phyloP scores from a whole-genome alignment of 37 sponge, comb jelly and placozoan genomes.

The Spongia lamella region DNA sequence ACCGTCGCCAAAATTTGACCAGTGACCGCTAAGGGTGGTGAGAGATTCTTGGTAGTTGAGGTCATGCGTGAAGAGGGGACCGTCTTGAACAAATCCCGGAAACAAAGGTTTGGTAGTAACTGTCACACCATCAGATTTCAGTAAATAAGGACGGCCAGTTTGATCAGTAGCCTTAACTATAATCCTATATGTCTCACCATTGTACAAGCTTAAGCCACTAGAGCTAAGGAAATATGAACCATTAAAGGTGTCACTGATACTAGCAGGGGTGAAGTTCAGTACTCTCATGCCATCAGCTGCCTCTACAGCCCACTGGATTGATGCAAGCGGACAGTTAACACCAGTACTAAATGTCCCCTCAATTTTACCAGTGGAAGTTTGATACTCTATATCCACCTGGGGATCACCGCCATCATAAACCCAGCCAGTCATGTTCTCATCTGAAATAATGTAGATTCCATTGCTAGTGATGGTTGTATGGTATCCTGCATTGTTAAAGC shows the following conservation, averaged over 20 bases:
- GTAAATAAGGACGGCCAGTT: slow-evolving; percentile 37
- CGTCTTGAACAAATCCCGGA: slow-evolving; percentile 70
- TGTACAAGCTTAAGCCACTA: slow-evolving; percentile 48
- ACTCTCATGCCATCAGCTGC: slow-evolving; percentile 54
- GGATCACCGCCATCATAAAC: slow-evolving; percentile 64
- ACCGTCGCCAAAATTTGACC: slow-evolving; percentile 72
- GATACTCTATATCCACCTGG: slow-evolving; percentile 55
- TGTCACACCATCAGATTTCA: slow-evolving; percentile 49
- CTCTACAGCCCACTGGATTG: slow-evolving; percentile 60
- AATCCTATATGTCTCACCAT: slow-evolving; percentile 70
- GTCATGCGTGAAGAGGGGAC: slow-evolving; percentile 53
- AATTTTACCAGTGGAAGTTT: slow-evolving; percentile 44
- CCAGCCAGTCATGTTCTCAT: slow-evolving; percentile 35
- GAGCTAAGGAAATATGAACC: slow-evolving; percentile 28
- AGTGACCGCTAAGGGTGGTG: slow-evolving; percentile 45
- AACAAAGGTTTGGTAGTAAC: slow-evolving; percentile 51
- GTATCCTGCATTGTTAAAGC: slow-evolving; percentile 17
- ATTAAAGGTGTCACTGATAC: not conserved
- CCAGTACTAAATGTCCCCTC: slow-evolving; percentile 33
- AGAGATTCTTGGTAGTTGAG: slow-evolving; percentile 73
- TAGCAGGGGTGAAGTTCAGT: slow-evolving; percentile 24
- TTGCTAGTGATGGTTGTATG: slow-evolving; percentile 21
- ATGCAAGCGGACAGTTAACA: slow-evolving; percentile 52
- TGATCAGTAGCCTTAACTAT: slow-evolving; percentile 59
- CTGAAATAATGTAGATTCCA: slow-evolving; percentile 43